Base-by-base conservation (phyloP, 2,888 invertebrate genomes). In the Hypselothyrea guttata region DNA sequence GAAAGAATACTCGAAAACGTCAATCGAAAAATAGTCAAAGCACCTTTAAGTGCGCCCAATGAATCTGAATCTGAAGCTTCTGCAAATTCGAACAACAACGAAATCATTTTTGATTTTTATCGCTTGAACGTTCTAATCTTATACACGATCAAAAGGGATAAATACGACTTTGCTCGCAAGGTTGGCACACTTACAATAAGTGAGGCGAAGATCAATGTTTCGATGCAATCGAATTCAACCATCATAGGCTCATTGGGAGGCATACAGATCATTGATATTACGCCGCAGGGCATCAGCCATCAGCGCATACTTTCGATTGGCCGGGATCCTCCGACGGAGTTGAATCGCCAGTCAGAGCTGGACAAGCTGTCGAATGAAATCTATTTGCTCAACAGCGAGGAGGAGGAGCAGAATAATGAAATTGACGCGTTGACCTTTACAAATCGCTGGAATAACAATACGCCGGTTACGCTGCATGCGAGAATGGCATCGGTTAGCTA, bases 121-220 rank as follows among this genome's bases (percentile, higher is more conserved):
- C 93, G 97, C 8, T 91, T 98, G 57, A 98, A 97, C 89, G 94
- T 98, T 61, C 90, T 98, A 54, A 91, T 98, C 68, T 91, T 98
- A 67, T 92, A 97, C 58, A 96, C 96, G 0, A 93, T 95, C 0
- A 91, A 95, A 82, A 93, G 93, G 71, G 94, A 94, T 68, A 94
- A 94, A 37, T 91, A 91, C 69, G 90, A 94, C 45, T 92, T 94
- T 27, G 97, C 96, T 0, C 93, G 95, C 73, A 98, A 98, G 91
- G 96, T 98, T 61, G 97, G 97, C 56, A 98, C 98, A 0, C 96
- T 97, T 12, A 98, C 97, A 9, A 93, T 98, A 93, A 94, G 94
- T 62, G 96, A 96, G 88, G 97, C 98, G 0, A 94, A 94, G 89
- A 95, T 98, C 73, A 95, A 96, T 89, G 96, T 97, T 9, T 94